Evolutionary conservation across 2,113 vertebrate species (phyloP).

Genomic region (Erpornis zantholeuca): DNA sequence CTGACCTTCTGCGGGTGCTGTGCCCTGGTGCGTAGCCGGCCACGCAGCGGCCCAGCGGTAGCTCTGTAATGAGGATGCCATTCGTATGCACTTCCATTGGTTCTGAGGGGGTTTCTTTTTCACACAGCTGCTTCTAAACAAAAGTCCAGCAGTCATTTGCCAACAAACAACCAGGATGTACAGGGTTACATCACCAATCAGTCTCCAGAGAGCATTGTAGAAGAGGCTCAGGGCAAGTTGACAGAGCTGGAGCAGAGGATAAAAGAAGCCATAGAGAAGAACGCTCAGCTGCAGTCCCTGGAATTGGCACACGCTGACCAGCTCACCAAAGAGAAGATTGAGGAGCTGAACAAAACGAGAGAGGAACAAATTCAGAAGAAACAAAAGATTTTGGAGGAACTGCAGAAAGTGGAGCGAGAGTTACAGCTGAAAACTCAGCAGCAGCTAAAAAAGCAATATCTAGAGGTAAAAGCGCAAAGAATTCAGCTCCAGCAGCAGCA

Average conservation of each 20-base stretch:
- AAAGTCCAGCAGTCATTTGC: constrained; percentile 90
- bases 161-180: constrained; percentile 82
- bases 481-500: constrained; percentile 82
- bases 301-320: constrained; percentile 98
- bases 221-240: constrained; percentile 99
- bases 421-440: constrained; percentile 99
- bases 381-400: constrained; percentile 99
- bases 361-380: constrained; percentile 99
- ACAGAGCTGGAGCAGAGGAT: constrained; percentile 99
- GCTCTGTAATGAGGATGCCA: constrained; percentile 79
- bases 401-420: constrained; percentile 98
- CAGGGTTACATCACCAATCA: constrained; percentile 90
- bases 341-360: constrained; percentile 97
- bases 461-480: constrained; percentile 97
- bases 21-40: constrained; percentile 63
- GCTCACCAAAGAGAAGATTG: constrained; percentile 99
- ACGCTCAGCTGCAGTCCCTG: constrained; percentile 96
- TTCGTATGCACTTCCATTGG: constrained; percentile 78
- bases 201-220: constrained; percentile 99
- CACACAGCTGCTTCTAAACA: constrained; percentile 92
- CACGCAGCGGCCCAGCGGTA: constrained; percentile 65
- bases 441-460: constrained; percentile 99
- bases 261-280: constrained; percentile 97
- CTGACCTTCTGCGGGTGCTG: constrained; percentile 56
- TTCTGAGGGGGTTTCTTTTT: constrained; percentile 87